These are phyloP conservation scores for Anoncus sp. DNA, from an alignment of 2,888 invertebrate genomes.

Conservation along the genomic window DNA sequence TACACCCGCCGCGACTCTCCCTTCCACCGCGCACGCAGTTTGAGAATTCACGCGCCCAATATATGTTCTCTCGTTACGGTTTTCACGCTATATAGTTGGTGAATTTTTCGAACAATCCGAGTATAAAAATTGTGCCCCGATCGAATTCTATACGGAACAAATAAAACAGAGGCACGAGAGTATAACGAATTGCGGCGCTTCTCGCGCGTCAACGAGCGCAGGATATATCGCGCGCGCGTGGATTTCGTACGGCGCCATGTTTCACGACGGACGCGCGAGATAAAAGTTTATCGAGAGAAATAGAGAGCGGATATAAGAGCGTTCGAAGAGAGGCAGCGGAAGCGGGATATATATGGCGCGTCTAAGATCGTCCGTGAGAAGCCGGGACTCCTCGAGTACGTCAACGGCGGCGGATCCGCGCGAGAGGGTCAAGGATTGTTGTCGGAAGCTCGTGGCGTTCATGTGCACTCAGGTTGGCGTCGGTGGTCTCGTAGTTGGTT, in stretches of 20 bases:
- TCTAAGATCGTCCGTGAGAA: slow-evolving; percentile 86
- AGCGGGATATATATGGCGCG: slow-evolving; percentile 77
- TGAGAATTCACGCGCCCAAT: slow-evolving; percentile 8
- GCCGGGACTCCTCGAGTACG: slow-evolving; percentile 87
- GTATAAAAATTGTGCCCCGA: neutral
- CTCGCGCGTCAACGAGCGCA: no score
- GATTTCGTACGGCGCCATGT: no score
- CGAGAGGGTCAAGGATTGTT: slow-evolving; percentile 93
- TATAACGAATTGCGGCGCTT: neutral
- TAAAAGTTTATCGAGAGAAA: neutral
- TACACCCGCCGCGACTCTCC: no score
- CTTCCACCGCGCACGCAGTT: slow-evolving; percentile 43
- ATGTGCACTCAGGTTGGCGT: slow-evolving; percentile 96
- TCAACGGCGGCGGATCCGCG: slow-evolving; percentile 88
- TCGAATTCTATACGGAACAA: slow-evolving; percentile 1
- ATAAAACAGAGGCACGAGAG: neutral
- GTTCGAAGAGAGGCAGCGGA: no score
- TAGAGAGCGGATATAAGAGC: slow-evolving; percentile 5
- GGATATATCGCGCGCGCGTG: no score
- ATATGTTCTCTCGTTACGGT: neutral
- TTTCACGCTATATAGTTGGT: neutral
- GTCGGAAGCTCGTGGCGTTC: slow-evolving; percentile 93
- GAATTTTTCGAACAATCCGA: neutral
- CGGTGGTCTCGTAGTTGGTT: slow-evolving; percentile 93
- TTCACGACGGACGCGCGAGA: neutral